Evolutionary conservation across 2,113 vertebrate species (phyloP).

Genomic region (Thomomys bottae): DNA sequence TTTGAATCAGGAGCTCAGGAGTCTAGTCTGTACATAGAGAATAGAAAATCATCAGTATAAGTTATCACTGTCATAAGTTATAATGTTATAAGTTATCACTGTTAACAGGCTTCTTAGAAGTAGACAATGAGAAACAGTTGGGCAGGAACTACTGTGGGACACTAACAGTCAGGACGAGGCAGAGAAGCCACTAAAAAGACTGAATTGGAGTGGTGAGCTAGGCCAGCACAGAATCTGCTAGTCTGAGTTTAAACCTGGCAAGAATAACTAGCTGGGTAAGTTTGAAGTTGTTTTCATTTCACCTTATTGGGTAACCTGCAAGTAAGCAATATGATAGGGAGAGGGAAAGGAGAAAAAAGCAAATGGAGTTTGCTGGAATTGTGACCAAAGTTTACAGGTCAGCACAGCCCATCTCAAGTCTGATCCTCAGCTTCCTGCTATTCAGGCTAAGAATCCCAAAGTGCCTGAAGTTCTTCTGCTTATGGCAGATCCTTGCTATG

Average conservation of each 20-base stretch:
- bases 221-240: not conserved
- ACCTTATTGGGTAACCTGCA: not conserved
- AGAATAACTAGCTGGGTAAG: not conserved
- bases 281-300: constrained; percentile 22
- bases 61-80: not conserved
- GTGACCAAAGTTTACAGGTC: not conserved
- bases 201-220: not conserved
- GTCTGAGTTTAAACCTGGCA: not conserved
- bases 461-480: not conserved
- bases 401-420: not conserved
- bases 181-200: not conserved
- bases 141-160: not conserved
- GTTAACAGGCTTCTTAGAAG: not conserved
- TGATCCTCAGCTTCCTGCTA: not conserved
- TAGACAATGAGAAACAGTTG: not conserved
- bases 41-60: not conserved
- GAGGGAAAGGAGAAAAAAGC: not conserved
- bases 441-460: not conserved
- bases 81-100: not conserved
- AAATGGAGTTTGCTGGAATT: not conserved
- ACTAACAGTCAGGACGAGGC: not conserved
- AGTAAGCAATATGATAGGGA: not conserved
- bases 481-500: not conserved
- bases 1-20: not conserved
- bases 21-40: not conserved